Base-by-base conservation (phyloP, 2,797 vertebrate genomes). In the Lithobates sylvaticus region DNA sequence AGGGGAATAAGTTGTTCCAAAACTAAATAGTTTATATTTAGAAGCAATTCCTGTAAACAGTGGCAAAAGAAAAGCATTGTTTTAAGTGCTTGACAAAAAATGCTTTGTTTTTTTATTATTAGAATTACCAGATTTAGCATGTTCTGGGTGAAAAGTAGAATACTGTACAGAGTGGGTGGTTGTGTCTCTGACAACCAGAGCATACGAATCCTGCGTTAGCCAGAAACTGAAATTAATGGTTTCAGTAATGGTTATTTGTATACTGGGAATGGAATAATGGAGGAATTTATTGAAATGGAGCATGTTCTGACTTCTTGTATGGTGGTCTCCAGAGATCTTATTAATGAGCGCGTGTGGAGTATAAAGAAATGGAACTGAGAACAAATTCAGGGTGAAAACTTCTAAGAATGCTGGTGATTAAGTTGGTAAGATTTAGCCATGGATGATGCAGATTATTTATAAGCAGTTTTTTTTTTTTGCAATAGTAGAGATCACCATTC, bases 251-350 rank as follows among this genome's bases (percentile, higher is more conserved):
- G 3, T 34, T 10, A 29, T 54, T 42, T 67, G 76, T 78, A 67
- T 34, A 26, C 21, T 81, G 68, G 47, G 42, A 12, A 47, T 29
- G 65, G 70, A 82, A 65, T 42, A n/a, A 32, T 36, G 29, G 67
- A 50, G 78, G 64, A 79, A 79, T 81, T 81, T 58, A 71, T 26
- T 47, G 27, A 58, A 71, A 58, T 81, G 65, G 44, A 81, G 78
- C 42, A 71, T 70, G 67, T 44, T 71, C 68, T 81, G 12, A 50
- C 65, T 27, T 50, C n/a, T 27, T 70, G 67, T 15, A 78, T 10
- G 10, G 15, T 0, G 32, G 67, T 81, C 78, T 71, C 67, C 26
- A n/a, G 78, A 36, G 78, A 71, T 26, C 26, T 54, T 47, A 58
- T 39, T 71, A 71, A 29, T 36, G 78, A 71, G 68, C 78, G 26